These are phyloP conservation scores for Embiotoca jacksoni DNA, from an alignment of 2,113 vertebrate species.

Conservation along the genomic window DNA sequence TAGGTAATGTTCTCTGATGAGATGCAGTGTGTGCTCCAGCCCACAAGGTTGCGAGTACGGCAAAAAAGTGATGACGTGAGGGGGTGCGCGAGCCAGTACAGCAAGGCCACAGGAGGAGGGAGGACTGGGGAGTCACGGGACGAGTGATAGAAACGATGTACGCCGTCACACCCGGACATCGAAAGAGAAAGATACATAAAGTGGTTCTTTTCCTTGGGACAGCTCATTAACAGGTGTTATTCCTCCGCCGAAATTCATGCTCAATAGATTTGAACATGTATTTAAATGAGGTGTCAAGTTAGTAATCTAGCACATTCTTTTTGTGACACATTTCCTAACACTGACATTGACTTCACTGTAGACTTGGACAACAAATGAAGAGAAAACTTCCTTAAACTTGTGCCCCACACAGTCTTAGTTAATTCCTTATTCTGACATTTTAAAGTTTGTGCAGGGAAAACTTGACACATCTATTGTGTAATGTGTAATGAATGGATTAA, in stretches of 20 bases:
- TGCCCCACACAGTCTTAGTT: too few relatives aligned
- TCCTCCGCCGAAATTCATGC: not conserved
- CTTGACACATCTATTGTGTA: slow-evolving; percentile 25
- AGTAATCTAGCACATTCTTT: too few relatives aligned
- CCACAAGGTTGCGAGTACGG: slow-evolving; percentile 73
- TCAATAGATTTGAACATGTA: too few relatives aligned
- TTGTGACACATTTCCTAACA: not conserved
- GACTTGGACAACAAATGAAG: not conserved
- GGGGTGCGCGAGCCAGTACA: slow-evolving; percentile 33
- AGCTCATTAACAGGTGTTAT: not conserved
- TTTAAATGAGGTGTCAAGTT: too few relatives aligned
- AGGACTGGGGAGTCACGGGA: slow-evolving; percentile 12
- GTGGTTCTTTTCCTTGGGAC: not conserved
- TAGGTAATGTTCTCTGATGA: slow-evolving; percentile 81
- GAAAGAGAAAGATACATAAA: not conserved
- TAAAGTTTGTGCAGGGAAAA: not conserved
- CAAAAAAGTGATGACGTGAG: slow-evolving; percentile 74
- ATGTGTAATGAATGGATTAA: slow-evolving; percentile 2
- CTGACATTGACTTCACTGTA: not conserved
- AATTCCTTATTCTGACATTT: slow-evolving; percentile 8
- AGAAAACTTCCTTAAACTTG: too few relatives aligned
- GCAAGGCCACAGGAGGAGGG: slow-evolving; percentile 51
- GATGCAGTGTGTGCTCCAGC: slow-evolving; percentile 61
- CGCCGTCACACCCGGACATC: slow-evolving; percentile 1
- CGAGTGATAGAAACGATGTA: slow-evolving; percentile 22